A percentile compares a stretch with the other conserved stretches of the same genome.
These are phyloP conservation scores for Phalanger gymnotis DNA, from an alignment of 2,797 vertebrate genomes.

Conservation along the genomic window DNA sequence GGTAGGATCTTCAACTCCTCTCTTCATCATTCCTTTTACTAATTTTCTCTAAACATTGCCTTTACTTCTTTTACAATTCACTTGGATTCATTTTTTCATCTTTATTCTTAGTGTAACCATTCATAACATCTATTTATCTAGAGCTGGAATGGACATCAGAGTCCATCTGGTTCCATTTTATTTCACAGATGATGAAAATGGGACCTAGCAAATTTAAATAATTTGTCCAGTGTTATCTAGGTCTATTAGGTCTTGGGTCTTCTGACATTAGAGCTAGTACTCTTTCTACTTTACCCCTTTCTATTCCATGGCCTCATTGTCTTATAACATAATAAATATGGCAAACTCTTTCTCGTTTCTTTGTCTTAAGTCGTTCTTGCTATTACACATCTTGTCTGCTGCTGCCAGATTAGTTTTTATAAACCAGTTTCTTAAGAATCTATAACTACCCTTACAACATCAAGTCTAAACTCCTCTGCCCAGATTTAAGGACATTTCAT, in stretches of 20 bases:
- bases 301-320: background rate
- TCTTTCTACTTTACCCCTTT: background rate
- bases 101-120: background rate
- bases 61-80: background rate
- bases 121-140: background rate
- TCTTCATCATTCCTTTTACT: background rate
- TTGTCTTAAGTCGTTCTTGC: background rate
- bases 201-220: background rate
- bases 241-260: background rate
- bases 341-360: background rate
- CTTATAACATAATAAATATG: background rate
- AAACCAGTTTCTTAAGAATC: background rate
- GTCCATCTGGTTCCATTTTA: background rate
- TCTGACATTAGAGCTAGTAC: background rate
- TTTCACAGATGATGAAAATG: background rate
- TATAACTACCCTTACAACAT: background rate
- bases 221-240: background rate
- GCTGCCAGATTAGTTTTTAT: background rate
- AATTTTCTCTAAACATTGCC: background rate
- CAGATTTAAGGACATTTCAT: background rate
- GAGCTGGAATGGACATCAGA: background rate
- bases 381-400: background rate
- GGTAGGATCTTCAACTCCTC: background rate
- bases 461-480: background rate
- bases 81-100: background rate